Base-by-base conservation (phyloP, 2,888 invertebrate species). In the Melieria crassipennis region DNA sequence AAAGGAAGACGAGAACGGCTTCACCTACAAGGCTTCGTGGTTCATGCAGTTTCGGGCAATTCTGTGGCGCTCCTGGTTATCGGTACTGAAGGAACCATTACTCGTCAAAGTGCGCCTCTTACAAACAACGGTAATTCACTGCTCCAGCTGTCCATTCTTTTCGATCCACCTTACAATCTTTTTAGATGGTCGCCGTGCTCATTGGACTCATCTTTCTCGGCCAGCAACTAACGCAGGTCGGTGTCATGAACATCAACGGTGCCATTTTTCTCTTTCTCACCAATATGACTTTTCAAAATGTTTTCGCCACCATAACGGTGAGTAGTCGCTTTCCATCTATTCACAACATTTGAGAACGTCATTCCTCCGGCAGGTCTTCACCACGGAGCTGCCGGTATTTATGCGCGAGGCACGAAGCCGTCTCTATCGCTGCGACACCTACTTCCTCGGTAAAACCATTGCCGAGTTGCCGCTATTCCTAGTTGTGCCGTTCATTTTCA, bases 241-340 rank as follows among this genome's bases (percentile, higher is more conserved):
- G 95, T 3, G 95, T 97, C 0, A 94, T 94, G 92, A 98, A 98
- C 85, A 94, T 97, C 76, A 97, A 96, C 83, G 97, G 97, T 58
- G 95, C 94, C 45, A 89, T 97, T 69, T 97, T 96, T 85, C 91
- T 97, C 82, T 93, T 96, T 84, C 89, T 96, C 63, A 95, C 95
- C 13, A 96, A 95, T 83, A 94, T 96, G 92, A 97, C 97, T 6
- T 97, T 97, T 86, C 95, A 96, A 81, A 97, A 96, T 85, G 92
- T 96, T n/a, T 97, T 97, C 83, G 95, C 96, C 73, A 97, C 98
- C 57, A 92, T 97, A 72, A 94, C 94, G 85, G 98, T 97, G 87
- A 91, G 93, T 78, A 10, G 9, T 50, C 13, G 30, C 4, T 13
- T 48, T 68, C 2, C 16, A 42, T 16, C 10, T 50, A 16, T 47